Evolutionary conservation across 2,113 vertebrate genomes (phyloP).

Genomic region (Carettochelys insculpta): DNA sequence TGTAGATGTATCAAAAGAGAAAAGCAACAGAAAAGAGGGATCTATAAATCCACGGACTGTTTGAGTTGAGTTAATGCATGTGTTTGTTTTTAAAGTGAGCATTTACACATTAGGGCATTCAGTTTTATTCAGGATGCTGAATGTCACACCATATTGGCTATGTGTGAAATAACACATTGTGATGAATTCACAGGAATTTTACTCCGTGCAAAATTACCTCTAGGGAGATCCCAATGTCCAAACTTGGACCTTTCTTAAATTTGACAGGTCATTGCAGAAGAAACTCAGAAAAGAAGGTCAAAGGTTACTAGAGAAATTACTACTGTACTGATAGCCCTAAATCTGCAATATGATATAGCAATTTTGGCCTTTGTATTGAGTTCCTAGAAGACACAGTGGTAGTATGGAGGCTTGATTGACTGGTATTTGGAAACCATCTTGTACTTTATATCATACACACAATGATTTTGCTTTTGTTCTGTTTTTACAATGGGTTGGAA

Average conservation of each 20-base stretch:
- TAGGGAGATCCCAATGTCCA: constrained; percentile 49
- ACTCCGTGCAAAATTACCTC: constrained; percentile 51
- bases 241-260: constrained; percentile 67
- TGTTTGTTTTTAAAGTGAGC: not conserved
- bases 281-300: constrained; percentile 49
- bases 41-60: not conserved
- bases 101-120: not conserved
- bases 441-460: fast-evolving
- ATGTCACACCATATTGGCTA: constrained; percentile 44
- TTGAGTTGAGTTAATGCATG: not conserved
- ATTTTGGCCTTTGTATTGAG: constrained; percentile 30
- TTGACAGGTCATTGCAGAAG: constrained; percentile 62
- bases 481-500: not conserved
- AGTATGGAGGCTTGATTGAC: not conserved
- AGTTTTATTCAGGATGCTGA: constrained; percentile 7
- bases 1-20: not conserved
- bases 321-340: not conserved
- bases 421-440: not conserved
- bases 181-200: constrained; percentile 55
- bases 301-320: constrained; percentile 53
- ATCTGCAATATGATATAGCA: constrained; percentile 9
- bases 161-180: constrained; percentile 52
- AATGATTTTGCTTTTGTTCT: not conserved
- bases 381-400: not conserved
- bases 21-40: not conserved